phyloP scores from a whole-genome alignment of 2,113 vertebrate genomes.

The Ophthalmotilapia sp. region DNA sequence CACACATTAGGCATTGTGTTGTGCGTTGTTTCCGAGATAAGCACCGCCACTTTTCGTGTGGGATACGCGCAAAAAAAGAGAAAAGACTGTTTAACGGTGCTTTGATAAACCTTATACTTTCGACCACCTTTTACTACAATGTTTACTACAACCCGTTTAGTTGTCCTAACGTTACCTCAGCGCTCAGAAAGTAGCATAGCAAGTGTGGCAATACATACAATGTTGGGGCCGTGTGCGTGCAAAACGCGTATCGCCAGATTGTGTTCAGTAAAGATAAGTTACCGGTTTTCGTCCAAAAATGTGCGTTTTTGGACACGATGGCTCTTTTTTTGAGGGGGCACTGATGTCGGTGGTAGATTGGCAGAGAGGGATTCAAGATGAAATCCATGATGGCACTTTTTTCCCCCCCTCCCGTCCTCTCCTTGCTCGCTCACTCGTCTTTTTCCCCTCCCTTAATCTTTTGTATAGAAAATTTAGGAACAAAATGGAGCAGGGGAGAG shows the following conservation, averaged over 20 bases:
- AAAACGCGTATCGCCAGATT: not conserved
- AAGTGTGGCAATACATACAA: slow-evolving; percentile 24
- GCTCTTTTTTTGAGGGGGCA: not conserved
- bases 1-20: slow-evolving; percentile 31
- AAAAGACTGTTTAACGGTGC: not conserved
- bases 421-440: slow-evolving; percentile 59
- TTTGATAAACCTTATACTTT: not conserved
- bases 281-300: not conserved
- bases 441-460: slow-evolving; percentile 73
- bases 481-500: slow-evolving; percentile 69
- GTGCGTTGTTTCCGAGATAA: slow-evolving; percentile 50
- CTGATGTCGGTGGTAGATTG: slow-evolving; percentile 52
- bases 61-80: slow-evolving; percentile 10
- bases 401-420: slow-evolving; percentile 34
- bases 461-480: slow-evolving; percentile 78
- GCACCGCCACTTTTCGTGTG: slow-evolving; percentile 42
- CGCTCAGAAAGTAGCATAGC: slow-evolving; percentile 49
- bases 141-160: slow-evolving; percentile 48
- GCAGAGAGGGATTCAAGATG: slow-evolving; percentile 67
- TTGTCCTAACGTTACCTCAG: slow-evolving; percentile 70
- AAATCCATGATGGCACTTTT: slow-evolving; percentile 74
- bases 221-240: not conserved
- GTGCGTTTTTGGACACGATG: slow-evolving; percentile 6
- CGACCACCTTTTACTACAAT: slow-evolving; percentile 18
- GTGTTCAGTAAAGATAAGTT: slow-evolving; percentile 16